Evolutionary conservation across 2,113 vertebrate genomes (phyloP), one percentile per base, ranked within the genome.

Genomic region (Argyrosomus japonicus): DNA sequence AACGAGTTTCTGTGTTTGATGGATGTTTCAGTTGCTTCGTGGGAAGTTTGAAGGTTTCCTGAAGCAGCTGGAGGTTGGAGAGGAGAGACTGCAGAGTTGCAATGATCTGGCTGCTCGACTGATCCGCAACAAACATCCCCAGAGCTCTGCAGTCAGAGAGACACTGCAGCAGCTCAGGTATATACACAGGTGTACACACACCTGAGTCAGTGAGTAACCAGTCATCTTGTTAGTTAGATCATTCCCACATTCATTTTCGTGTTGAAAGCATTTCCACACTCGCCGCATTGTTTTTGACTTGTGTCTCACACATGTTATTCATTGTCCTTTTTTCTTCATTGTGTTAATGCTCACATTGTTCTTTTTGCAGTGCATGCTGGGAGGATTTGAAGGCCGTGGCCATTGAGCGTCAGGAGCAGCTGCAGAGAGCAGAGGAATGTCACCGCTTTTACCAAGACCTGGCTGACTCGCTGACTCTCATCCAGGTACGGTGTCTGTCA

Each of bases 371-470:
- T 82, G 92, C 94, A 54, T 92, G 93, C 79, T 98, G 97, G 97
- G 93, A 95, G 5, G 95, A 96, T n/a, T 77, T 99, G 75, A 90
- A 94, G 82, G 86, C 84, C 69, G 80, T 94, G 58, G 94, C 95
- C 58, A 93, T 88, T 48, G 87, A 92, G 74, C 93, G 85, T 68
- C 93, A 96, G 62, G 85, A 86, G 60, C 84, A 19, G 56, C 95
- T 99, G 67, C 86, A 70, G 86, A 92, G 89, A 54, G 94, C 96
- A 0, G 95, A 97, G 69, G 70, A 21, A 0, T 91, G 95, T 87
- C 95, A 97, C 90, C 93, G 88, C 72, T 94, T 94, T 72, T 94
- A 94, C 79, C 94, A 91, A 82, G 97, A 97, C 65, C 94, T 99
- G 83, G 91, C 72, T 2, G 96, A 97, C 58, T 95, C 96, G 4